Evolutionary conservation across 2,113 vertebrate species (phyloP), one percentile per base, ranked within the genome.

Genomic region (Aspidoscelis tigris): DNA sequence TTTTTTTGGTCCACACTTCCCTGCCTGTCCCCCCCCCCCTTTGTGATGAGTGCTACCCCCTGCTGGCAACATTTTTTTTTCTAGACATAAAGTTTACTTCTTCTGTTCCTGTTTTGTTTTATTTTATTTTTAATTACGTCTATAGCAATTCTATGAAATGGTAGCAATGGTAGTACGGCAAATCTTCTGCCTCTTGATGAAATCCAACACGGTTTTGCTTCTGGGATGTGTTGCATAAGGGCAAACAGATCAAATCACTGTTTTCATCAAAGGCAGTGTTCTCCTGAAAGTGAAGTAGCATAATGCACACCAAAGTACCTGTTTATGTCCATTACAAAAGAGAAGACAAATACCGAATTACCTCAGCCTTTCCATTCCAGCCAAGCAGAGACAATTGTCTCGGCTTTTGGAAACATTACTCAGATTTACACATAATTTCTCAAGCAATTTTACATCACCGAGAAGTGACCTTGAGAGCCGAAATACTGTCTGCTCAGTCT

Each of bases 321-420:
- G 58, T 84, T 79, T 84, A 39, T 84, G 83, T 61, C 83, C 55
- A 84, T 84, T 84, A 72, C 44, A 5, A 84, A 84, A 79, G 55
- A 79, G 77, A 79, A 84, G 69, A 84, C 58, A 79, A 79, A 84
- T 66, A 65, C 77, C 33, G n/a, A 84, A 79, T 79, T 79, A 53
- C 83, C 69, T 79, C 69, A 74, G 76, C 69, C 76, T 78, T 78
- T 66, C 83, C 55, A 79, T 84, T 65, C 83, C 83, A 84, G 58
- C 55, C 8, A 33, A 73, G 58, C 76, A 79, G 82, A 83, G 64
- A 83, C 82, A 76, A 76, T 83, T 83, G 83, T 79, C 69, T 79
- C 69, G 2, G 77, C 55, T 73, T 79, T 84, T 66, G 76, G 83
- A 73, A 84, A 74, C 76, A 84, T 79, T 79, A 73, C 76, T 73